Conservation (phyloP, 2,888 invertebrate genomes). For the Tipula unca region DNA sequence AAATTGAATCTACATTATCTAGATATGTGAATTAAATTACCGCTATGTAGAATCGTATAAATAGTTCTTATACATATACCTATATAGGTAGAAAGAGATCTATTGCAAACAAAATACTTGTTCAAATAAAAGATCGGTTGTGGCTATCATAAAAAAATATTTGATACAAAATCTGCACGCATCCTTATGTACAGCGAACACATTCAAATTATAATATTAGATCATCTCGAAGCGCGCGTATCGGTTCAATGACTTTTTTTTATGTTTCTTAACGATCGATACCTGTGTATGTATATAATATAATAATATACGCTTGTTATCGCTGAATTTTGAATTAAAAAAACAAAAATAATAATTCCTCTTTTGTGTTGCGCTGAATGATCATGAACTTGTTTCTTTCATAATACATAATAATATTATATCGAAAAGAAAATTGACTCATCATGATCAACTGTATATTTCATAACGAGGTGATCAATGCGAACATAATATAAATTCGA, state of each 20-base stretch:
- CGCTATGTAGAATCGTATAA: not conserved
- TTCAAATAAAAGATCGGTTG: not conserved
- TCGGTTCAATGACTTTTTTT: not conserved
- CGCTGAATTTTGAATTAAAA: constrained; percentile 8
- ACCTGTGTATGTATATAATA: not conserved
- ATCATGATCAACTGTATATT: constrained; percentile 3
- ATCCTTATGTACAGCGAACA: not conserved
- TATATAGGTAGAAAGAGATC: too few relatives aligned
- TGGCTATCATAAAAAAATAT: not conserved
- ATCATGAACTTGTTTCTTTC: not conserved
- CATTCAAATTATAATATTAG: not conserved
- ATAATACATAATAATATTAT: too few relatives aligned
- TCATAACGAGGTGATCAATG: not conserved
- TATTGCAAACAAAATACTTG: too few relatives aligned
- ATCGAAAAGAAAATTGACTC: not conserved
- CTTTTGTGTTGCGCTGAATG: not conserved
- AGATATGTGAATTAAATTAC: not conserved
- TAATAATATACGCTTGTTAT: not conserved
- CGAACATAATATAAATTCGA: not conserved
- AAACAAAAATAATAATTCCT: not conserved
- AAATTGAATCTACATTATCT: not conserved
- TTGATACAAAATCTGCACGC: not conserved
- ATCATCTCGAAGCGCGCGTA: not conserved
- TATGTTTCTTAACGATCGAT: not conserved
- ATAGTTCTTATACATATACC: not conserved